Evolutionary conservation across 2,113 vertebrate genomes (phyloP).

Genomic region (Epinephelus cyanopodus): DNA sequence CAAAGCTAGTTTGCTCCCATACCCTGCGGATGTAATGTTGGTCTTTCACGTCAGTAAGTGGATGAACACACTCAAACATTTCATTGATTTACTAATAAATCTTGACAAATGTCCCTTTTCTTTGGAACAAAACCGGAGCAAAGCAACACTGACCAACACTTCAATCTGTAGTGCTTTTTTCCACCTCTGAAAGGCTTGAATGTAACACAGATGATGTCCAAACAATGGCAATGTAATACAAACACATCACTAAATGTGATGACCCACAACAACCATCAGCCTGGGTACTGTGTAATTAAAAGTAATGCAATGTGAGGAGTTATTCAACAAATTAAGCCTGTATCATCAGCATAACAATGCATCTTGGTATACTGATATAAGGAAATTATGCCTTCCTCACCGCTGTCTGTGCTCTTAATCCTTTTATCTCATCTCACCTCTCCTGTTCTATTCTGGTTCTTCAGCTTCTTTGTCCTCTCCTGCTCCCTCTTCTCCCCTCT

Average conservation of each 20-base stretch:
- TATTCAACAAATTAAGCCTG: not conserved
- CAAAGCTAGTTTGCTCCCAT: not conserved
- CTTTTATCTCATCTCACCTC: not conserved
- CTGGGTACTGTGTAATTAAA: not conserved
- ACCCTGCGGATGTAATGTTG: not conserved
- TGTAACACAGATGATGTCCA: not conserved
- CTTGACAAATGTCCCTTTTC: not conserved
- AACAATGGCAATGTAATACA: not conserved
- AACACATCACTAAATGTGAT: not conserved
- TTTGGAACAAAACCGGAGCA: not conserved
- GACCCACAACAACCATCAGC: not conserved
- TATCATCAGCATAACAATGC: slow-evolving; percentile 4
- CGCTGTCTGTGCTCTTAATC: not conserved
- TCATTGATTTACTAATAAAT: not conserved
- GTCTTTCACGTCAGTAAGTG: not conserved
- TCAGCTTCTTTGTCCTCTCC: not conserved
- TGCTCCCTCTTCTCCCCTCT: not conserved
- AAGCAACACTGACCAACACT: not conserved
- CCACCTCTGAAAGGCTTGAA: not conserved
- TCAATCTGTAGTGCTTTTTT: not conserved
- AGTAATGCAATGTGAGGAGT: not conserved
- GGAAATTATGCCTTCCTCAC: not conserved
- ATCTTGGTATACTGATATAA: not conserved
- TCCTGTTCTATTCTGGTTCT: not conserved
- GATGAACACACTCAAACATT: not conserved